Base-by-base conservation (phyloP, 2,113 vertebrate genomes). In the Oxyruncus cristatus region DNA sequence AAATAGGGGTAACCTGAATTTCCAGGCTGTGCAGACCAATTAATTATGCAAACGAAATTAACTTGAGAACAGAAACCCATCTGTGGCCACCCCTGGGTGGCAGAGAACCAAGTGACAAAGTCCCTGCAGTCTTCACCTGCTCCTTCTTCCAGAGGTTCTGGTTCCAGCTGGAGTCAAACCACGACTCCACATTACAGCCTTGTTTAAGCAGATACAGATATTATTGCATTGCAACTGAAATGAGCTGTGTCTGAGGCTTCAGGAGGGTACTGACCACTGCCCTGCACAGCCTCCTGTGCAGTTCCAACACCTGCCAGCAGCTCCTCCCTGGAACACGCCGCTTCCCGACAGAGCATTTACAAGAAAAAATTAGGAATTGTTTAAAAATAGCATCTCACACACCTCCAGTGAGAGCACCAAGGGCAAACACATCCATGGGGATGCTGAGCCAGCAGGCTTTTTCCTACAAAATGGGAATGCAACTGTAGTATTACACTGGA, bases 101-200 rank as follows among this genome's bases (percentile, higher is more conserved):
- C 47, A n/a, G 41, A 32, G 47, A 41, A 8, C 4, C 23, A 12
- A 44, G 5, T 2, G 24, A 3, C 24, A 14, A 22, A 35, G 5
- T 3, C 42, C 66, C 70, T 5, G 15, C 4, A 61, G 33, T 12
- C 58, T 52, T 14, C 3, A 2, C 11, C 33, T 14, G 28, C 0
- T 41, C 85, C 88, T 11, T 5, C 13, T 6, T 1, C 24, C 39
- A 5, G 12, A 3, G 18, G 30, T 5, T 12, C 24, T 61, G 55
- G 5, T 3, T 13, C 33, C 42, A 59, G 72, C 49, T 12, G 12
- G 19, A 42, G 8, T 9, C 53, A 44, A 17, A 55, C 6, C 52
- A 8, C 1, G 5, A 2, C 41, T 35, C 33, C 50, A 15, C 21
- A 2, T 6, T 3, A 8, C 0, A 28, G 18, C 0, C 12, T 1